phyloP scores from a whole-genome alignment of 2,797 vertebrate genomes.

The Sardinella longiceps region DNA sequence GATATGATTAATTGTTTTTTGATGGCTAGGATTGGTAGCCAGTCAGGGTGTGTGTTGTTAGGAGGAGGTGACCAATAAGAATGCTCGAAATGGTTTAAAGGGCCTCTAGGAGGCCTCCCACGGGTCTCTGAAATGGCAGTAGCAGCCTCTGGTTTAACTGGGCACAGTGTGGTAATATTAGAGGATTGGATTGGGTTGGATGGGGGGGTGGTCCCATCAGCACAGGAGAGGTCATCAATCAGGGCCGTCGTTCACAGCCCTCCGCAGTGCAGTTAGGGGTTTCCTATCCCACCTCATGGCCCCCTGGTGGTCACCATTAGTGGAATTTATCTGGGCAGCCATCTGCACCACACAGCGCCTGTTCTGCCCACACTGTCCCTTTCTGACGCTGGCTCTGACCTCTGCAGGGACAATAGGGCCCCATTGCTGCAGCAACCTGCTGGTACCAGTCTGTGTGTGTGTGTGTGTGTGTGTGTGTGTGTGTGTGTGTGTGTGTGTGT shows the following conservation, averaged over 20 bases:
- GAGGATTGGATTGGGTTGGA: neutral
- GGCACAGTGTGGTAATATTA: neutral
- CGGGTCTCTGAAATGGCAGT: neutral
- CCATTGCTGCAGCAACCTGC: neutral
- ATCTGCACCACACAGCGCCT: neutral
- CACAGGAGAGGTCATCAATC: neutral
- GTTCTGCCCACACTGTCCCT: conserved; percentile 27
- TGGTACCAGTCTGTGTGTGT: neutral
- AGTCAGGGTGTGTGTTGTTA: neutral
- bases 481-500: neutral
- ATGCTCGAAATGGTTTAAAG: neutral
- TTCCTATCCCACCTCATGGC: neutral
- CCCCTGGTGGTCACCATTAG: conserved; percentile 45
- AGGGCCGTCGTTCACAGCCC: conserved; percentile 34
- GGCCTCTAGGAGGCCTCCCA: neutral
- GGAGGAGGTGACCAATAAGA: neutral
- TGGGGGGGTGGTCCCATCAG: neutral
- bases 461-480: neutral
- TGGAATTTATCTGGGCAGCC: conserved; percentile 41
- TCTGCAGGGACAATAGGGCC: neutral
- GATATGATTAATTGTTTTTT: neutral
- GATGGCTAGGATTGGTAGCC: neutral
- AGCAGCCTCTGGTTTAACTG: neutral
- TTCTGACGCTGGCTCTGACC: neutral
- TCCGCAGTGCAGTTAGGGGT: conserved; percentile 25